Evolutionary conservation across 2,888 invertebrate species (phyloP).

Genomic region (Orthosia gothica): DNA sequence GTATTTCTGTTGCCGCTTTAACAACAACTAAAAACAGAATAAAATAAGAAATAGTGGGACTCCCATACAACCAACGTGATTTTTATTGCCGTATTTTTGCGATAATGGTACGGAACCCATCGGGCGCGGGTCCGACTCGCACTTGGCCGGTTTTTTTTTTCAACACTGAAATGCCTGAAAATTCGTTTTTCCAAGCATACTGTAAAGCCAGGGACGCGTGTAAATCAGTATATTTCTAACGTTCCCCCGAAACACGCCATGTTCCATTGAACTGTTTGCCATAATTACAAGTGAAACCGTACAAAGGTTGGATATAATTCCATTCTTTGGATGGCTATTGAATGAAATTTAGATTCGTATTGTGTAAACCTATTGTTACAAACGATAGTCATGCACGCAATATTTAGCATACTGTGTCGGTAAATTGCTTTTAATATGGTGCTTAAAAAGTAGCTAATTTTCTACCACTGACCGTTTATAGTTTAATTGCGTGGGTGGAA

Average conservation of each 20-base stretch:
- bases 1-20: no score
- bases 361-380: conserved; percentile 61
- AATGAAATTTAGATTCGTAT: conserved; percentile 65
- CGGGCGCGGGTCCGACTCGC: no score
- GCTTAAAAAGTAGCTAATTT: conserved; percentile 61
- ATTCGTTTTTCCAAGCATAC: neutral
- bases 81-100: no score
- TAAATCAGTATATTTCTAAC: conserved; percentile 60
- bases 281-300: conserved; percentile 66
- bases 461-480: conserved; percentile 53
- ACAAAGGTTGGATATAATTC: conserved; percentile 54
- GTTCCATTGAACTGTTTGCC: conserved; percentile 67
- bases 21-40: no score
- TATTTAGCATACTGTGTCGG: conserved; percentile 67
- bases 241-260: conserved; percentile 56
- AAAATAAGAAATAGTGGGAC: no score
- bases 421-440: conserved; percentile 66
- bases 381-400: conserved; percentile 66
- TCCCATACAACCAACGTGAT: no score
- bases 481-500: conserved; percentile 52
- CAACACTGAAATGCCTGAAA: neutral
- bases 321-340: conserved; percentile 58
- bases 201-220: conserved; percentile 25
- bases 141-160: neutral
- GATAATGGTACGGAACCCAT: no score